Evolutionary conservation across 2,888 invertebrate species (phyloP).

Genomic region (Drosophila anceps): DNA sequence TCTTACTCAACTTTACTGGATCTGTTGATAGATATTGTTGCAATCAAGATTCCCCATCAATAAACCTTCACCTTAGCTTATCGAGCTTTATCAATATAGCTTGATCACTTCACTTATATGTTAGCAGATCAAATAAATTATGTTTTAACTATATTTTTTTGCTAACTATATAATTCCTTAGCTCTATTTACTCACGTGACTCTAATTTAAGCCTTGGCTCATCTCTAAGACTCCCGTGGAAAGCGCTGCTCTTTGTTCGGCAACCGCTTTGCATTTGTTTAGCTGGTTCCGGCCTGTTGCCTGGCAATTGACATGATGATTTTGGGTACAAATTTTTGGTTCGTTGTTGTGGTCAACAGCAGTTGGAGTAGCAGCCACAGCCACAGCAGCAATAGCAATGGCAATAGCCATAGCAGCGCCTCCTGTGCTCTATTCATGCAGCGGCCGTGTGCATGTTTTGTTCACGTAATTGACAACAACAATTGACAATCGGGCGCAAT

Average conservation of each 20-base stretch:
- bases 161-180: not conserved
- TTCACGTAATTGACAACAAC: conserved; percentile 77
- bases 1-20: no score
- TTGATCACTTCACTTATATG: not conserved
- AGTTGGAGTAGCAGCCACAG: conserved; percentile 22
- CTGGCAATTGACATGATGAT: conserved; percentile 69
- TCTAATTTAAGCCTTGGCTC: conserved; percentile 1
- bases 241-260: conserved; percentile 44
- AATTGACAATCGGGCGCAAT: conserved; percentile 73
- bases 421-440: conserved; percentile 39
- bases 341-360: conserved; percentile 52
- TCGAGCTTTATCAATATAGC: not conserved
- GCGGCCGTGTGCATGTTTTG: conserved; percentile 70
- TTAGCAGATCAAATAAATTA: not conserved
- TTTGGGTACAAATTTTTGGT: conserved; percentile 60
- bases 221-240: conserved; percentile 30
- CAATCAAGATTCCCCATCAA: not conserved
- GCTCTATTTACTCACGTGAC: not conserved
- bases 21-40: not conserved
- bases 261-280: conserved; percentile 51
- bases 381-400: not conserved
- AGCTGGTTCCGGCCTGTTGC: conserved; percentile 56
- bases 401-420: not conserved
- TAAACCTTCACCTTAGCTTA: not conserved
- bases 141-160: not conserved